A percentile compares a stretch with the other conserved stretches of the same genome.
phyloP scores from a whole-genome alignment of 2,797 vertebrate genomes.

The Myotis findleyi region DNA sequence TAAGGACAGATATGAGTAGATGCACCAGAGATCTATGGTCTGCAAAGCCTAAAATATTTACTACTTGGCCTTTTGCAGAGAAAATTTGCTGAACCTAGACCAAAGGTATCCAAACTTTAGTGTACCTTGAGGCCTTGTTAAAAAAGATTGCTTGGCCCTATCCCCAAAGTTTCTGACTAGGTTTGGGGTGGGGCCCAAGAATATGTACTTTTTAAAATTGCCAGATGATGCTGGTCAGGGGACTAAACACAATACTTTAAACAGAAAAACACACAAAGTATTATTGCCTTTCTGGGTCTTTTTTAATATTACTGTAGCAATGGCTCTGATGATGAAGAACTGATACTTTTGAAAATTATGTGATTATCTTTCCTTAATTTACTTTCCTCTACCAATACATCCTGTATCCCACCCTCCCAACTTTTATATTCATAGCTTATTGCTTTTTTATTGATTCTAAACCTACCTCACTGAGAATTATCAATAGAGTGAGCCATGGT shows the following conservation, averaged over 20 bases:
- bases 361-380: neutral
- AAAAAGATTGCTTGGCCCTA: neutral
- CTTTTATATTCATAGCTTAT: slow-evolving; percentile 9
- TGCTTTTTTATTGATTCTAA: slow-evolving; percentile 48
- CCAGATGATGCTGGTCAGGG: neutral
- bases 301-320: neutral
- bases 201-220: slow-evolving; percentile 20
- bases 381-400: slow-evolving; percentile 29
- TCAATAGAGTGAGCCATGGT: neutral
- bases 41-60: slow-evolving; percentile 40
- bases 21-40: neutral
- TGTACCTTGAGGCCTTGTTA: neutral
- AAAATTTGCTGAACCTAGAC: neutral
- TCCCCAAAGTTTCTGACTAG: neutral
- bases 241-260: neutral
- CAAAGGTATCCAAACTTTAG: neutral
- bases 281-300: neutral
- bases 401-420: neutral
- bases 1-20: neutral
- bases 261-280: slow-evolving; percentile 12
- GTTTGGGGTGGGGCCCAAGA: neutral
- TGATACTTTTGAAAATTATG: slow-evolving; percentile 24
- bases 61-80: neutral
- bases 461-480: slow-evolving; percentile 5
- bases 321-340: neutral